Evolutionary conservation across 2,113 vertebrate species (phyloP).

Genomic region (Tapirus terrestris): DNA sequence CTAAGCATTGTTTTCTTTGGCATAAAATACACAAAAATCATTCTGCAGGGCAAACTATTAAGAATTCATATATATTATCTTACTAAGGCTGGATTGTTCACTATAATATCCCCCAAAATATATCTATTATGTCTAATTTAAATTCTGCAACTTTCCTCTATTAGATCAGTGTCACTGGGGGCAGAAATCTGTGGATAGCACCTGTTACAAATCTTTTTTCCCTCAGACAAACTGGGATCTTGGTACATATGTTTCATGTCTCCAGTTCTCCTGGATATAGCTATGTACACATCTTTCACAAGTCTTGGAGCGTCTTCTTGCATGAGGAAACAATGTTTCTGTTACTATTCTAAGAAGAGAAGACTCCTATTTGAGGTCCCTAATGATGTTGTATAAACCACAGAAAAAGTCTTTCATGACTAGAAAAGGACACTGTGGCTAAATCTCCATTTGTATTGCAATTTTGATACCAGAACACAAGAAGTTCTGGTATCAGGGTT

Average conservation of each 20-base stretch:
- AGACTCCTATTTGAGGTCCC: background rate
- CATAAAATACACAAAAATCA: constrained; percentile 52
- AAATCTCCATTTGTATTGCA: background rate
- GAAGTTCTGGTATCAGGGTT: background rate
- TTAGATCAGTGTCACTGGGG: background rate
- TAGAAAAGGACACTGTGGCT: background rate
- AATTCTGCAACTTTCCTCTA: constrained; percentile 43
- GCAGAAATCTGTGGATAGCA: background rate
- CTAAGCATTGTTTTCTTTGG: background rate
- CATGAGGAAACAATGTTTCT: background rate
- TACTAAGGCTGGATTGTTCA: background rate
- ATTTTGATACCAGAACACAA: background rate
- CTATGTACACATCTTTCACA: background rate
- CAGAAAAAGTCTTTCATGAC: background rate
- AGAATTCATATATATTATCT: background rate
- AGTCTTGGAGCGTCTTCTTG: background rate
- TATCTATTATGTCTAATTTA: constrained; percentile 27
- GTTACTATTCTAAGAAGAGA: background rate
- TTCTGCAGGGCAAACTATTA: constrained; percentile 1
- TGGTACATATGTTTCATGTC: background rate
- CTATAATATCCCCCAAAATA: constrained; percentile 30
- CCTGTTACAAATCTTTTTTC: background rate
- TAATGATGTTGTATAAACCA: background rate
- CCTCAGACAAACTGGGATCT: background rate
- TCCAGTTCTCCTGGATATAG: background rate